Percentiles rank a stretch among this genome's conserved stretches.
These are phyloP conservation scores for Oreohelix idahoensis DNA, from an alignment of 1,140 invertebrate genomes.

Conservation along the genomic window DNA sequence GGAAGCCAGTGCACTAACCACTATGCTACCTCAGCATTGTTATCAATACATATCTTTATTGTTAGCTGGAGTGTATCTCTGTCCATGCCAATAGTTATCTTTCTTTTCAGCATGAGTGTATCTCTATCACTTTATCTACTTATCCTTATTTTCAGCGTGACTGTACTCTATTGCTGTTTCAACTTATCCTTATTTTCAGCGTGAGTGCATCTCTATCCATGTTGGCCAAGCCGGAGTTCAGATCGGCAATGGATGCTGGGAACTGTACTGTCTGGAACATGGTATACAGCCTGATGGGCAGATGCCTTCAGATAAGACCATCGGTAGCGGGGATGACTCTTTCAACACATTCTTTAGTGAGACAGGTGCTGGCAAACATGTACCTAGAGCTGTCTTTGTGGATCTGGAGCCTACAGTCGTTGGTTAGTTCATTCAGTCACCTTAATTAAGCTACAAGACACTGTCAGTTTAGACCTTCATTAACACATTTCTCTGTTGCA, in stretches of 20 bases:
- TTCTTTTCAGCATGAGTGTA: no score
- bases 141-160: no score
- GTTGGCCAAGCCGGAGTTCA: slow-evolving; percentile 91
- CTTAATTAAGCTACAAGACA: no score
- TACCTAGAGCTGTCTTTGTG: slow-evolving; percentile 77
- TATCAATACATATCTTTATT: no score
- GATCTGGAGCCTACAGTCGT: slow-evolving; percentile 74
- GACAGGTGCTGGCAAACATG: slow-evolving; percentile 83
- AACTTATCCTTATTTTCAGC: slow-evolving; percentile 54
- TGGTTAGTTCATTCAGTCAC: slow-evolving; percentile 51
- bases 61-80: no score
- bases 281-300: slow-evolving; percentile 23
- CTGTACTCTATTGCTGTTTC: no score
- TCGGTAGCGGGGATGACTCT: slow-evolving; percentile 82
- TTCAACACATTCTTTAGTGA: slow-evolving; percentile 94
- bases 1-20: no score
- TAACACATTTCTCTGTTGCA: no score
- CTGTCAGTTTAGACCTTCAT: no score
- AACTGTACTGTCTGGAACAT: slow-evolving; percentile 33
- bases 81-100: no score
- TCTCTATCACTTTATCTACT: no score
- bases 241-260: slow-evolving; percentile 84
- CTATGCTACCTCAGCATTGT: no score
- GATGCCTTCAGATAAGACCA: slow-evolving; percentile 66
- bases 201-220: slow-evolving; percentile 88